Conservation (phyloP, 2,113 vertebrate genomes). For the Cichladusa arquata region DNA sequence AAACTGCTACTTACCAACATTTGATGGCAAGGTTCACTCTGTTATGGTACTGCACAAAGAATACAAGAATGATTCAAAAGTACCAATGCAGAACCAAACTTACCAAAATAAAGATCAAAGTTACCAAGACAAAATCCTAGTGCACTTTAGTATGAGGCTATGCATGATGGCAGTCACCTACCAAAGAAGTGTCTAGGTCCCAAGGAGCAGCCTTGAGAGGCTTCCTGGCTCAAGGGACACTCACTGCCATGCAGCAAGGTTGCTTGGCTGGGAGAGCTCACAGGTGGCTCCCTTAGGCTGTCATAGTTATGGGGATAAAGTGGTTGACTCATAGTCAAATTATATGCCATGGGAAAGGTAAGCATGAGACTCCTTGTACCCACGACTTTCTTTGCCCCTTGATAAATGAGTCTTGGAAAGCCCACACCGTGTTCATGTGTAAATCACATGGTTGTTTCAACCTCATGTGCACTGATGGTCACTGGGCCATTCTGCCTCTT, state of each 20-base stretch:
- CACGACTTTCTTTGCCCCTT: not conserved
- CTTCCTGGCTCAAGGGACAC: not conserved
- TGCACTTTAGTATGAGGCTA: not conserved
- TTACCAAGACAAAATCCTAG: not conserved
- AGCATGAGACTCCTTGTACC: not conserved
- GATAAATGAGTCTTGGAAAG: not conserved
- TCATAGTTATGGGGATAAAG: not conserved
- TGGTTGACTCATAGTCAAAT: not conserved
- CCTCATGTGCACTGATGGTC: not conserved
- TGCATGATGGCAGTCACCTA: not conserved
- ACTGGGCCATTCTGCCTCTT: not conserved
- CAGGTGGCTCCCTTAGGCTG: not conserved
- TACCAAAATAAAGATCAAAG: not conserved
- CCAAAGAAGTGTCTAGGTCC: not conserved
- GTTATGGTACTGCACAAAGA: not conserved
- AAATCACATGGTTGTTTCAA: not conserved
- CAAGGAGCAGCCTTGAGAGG: not conserved
- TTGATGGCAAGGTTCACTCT: not conserved
- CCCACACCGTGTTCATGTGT: not conserved
- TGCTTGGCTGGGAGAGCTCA: not conserved
- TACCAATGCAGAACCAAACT: not conserved
- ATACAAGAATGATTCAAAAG: not conserved
- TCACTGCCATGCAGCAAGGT: not conserved
- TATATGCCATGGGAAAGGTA: not conserved
- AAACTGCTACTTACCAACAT: not conserved